Conservation (phyloP, 2,888 invertebrate species). For the Gastrophysa polygoni region DNA sequence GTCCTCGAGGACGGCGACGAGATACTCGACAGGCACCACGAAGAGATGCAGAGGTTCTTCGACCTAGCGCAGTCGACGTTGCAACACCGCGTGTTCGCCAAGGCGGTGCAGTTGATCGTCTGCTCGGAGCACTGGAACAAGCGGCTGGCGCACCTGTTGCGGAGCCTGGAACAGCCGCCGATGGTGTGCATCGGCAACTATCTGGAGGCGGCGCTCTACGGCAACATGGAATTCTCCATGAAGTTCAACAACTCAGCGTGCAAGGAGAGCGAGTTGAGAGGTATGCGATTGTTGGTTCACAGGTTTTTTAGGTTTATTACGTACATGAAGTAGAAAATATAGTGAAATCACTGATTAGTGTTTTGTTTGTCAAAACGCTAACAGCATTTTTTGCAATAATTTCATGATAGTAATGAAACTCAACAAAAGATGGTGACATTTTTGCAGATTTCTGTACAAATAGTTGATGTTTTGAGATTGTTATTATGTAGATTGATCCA, state of each 20-base stretch:
- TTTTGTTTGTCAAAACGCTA: too few species aligned
- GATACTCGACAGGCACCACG: constrained; percentile 63
- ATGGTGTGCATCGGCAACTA: constrained; percentile 73
- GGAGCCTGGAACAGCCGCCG: constrained; percentile 62
- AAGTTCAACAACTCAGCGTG: constrained; percentile 49
- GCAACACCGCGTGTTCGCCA: constrained; percentile 57
- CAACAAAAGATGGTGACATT: too few species aligned
- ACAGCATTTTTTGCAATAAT: too few species aligned
- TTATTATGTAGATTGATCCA: too few species aligned
- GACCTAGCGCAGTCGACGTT: constrained; percentile 59
- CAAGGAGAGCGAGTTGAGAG: constrained; percentile 57
- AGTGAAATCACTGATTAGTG: too few species aligned
- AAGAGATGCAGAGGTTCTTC: constrained; percentile 59
- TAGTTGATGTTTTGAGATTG: too few species aligned
- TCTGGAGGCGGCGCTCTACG: constrained; percentile 77
- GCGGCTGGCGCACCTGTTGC: constrained; percentile 63
- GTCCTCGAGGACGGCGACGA: constrained; percentile 75
- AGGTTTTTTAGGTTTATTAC: too few species aligned
- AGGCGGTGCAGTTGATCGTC: constrained; percentile 64
- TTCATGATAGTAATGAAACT: too few species aligned
- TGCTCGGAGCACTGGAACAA: constrained; percentile 70
- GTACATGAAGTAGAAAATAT: too few species aligned
- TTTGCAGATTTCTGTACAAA: too few species aligned
- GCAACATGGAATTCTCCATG: constrained; percentile 61
- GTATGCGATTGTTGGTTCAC: constrained; percentile 43